Evolutionary conservation across 2,888 invertebrate species (phyloP).

Genomic region (Diaprepes abbreviatus): DNA sequence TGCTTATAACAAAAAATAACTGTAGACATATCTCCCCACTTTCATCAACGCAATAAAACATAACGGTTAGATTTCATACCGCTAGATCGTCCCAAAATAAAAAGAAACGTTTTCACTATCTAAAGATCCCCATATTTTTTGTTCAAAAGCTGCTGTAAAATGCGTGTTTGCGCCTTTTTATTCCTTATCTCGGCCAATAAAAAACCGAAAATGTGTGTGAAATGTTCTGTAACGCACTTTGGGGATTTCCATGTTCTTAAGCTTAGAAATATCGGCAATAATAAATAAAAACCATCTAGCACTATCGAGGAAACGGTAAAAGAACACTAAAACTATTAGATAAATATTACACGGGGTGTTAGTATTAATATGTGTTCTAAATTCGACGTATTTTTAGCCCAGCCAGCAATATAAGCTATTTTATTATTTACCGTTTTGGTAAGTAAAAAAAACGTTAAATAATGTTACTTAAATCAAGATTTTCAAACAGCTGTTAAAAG

Average conservation of each 20-base stretch:
- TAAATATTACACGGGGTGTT: too few relatives aligned
- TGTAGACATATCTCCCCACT: too few relatives aligned
- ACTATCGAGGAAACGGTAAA: too few relatives aligned
- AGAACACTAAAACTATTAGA: too few relatives aligned
- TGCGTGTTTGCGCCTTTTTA: constrained; percentile 29
- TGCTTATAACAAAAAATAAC: too few relatives aligned
- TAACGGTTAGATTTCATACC: not conserved
- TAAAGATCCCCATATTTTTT: constrained; percentile 7
- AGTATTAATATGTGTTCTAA: too few relatives aligned
- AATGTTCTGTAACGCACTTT: constrained; percentile 30
- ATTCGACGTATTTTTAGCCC: too few relatives aligned
- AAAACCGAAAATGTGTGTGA: constrained; percentile 32
- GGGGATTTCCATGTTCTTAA: constrained; percentile 23
- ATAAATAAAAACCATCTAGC: not conserved
- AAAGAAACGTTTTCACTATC: constrained; percentile 5
- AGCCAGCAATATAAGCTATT: too few relatives aligned
- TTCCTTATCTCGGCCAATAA: constrained; percentile 32
- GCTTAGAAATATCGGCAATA: not conserved
- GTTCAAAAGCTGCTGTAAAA: constrained; percentile 9
- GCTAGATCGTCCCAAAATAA: not conserved
- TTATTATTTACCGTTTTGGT: too few relatives aligned
- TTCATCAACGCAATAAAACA: not conserved
- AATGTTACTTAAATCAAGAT: too few relatives aligned
- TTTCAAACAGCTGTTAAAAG: too few relatives aligned
- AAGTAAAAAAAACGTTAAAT: too few relatives aligned